Conservation (phyloP, 2,113 vertebrate species). For the Anthoscopus minutus region DNA sequence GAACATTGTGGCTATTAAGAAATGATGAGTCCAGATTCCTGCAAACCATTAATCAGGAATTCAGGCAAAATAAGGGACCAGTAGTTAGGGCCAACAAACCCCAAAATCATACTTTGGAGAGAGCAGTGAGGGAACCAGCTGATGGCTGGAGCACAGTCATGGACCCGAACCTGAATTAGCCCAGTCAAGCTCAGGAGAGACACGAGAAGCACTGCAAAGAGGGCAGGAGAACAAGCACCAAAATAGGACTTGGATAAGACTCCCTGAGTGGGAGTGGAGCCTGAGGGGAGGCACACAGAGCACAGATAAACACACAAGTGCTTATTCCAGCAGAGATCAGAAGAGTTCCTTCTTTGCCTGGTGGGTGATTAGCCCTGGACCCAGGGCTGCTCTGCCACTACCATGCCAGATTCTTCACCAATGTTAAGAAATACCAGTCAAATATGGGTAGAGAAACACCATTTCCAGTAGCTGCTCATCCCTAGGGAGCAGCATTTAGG, state of each 20-base stretch:
- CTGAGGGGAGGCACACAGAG: neutral
- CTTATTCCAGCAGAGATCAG: neutral
- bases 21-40: neutral
- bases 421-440: neutral
- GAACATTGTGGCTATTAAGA: neutral
- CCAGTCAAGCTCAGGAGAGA: neutral
- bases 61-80: neutral
- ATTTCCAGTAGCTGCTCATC: neutral
- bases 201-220: neutral
- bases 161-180: rapidly evolving
- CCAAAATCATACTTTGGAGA: neutral
- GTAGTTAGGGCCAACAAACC: too few relatives aligned
- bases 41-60: neutral
- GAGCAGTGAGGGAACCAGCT: neutral
- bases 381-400: neutral
- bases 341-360: neutral
- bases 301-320: neutral
- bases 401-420: neutral
- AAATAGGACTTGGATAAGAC: neutral
- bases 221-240: neutral
- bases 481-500: neutral
- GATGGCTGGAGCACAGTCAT: neutral
- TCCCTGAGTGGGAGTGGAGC: neutral
- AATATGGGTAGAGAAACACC: neutral
- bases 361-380: neutral